Percentiles rank a stretch among this genome's conserved stretches.
Conservation (phyloP, 2,888 invertebrate genomes). For the Caradrina kadenii region DNA sequence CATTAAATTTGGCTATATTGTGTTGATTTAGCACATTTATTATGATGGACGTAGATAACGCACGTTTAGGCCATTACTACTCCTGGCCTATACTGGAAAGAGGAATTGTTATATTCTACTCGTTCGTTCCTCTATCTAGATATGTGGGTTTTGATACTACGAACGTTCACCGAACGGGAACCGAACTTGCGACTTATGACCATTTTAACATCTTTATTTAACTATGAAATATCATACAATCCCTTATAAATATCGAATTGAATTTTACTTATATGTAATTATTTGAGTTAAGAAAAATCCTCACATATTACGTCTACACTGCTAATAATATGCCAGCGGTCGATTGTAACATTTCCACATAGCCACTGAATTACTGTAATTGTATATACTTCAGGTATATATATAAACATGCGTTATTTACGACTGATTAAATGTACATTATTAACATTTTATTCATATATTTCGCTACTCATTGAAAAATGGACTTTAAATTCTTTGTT, state of each 20-base stretch:
- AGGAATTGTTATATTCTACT: not conserved
- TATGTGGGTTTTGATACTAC: not conserved
- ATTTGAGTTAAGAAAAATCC: not conserved
- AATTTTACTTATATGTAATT: not conserved
- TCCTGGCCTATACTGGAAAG: not conserved
- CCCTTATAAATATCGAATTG: not conserved
- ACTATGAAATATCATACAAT: not conserved
- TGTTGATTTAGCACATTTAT: slow-evolving; percentile 28
- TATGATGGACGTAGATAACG: slow-evolving; percentile 37
- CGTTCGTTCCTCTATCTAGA: not conserved
- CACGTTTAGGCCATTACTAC: slow-evolving; percentile 15
- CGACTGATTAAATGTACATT: slow-evolving; percentile 44
- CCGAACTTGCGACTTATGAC: not conserved
- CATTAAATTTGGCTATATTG: slow-evolving; percentile 63
- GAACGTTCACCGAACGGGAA: not conserved
- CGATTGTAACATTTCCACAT: slow-evolving; percentile 12
- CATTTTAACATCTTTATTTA: not conserved
- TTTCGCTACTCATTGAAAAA: slow-evolving; percentile 71
- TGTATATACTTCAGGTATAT: slow-evolving; percentile 16
- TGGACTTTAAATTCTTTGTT: slow-evolving; percentile 63
- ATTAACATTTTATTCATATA: slow-evolving; percentile 48
- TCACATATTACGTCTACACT: not conserved
- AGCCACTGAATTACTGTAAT: slow-evolving; percentile 20
- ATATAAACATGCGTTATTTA: slow-evolving; percentile 56
- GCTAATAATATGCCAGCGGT: slow-evolving; percentile 3